Evolutionary conservation across 2,113 vertebrate species (phyloP).

Genomic region (Ahaetulla prasina): DNA sequence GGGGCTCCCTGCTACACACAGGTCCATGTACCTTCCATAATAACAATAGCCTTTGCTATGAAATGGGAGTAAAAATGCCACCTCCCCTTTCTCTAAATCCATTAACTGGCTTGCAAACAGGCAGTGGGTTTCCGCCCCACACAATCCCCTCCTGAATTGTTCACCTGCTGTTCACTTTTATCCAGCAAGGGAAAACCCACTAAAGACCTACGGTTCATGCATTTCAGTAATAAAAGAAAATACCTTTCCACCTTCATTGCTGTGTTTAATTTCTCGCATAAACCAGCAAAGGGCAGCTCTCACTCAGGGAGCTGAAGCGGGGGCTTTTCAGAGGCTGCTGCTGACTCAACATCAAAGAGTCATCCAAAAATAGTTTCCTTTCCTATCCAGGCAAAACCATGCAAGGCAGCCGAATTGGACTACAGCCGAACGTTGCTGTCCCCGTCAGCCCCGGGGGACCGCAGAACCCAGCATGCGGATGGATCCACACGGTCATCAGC

Average conservation of each 20-base stretch:
- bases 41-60: background rate
- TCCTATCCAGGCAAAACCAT: accelerated
- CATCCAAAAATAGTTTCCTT: slow-evolving; percentile 7
- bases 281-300: background rate
- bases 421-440: background rate
- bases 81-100: background rate
- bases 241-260: background rate
- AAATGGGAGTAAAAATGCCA: background rate
- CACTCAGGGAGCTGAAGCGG: background rate
- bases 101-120: background rate
- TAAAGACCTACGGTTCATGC: background rate
- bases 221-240: background rate
- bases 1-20: background rate
- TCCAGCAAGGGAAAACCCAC: background rate
- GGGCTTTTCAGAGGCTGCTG: background rate
- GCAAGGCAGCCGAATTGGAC: background rate
- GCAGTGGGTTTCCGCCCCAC: background rate
- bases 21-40: background rate
- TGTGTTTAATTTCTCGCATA: background rate
- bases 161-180: background rate
- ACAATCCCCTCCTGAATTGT: background rate
- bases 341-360: slow-evolving; percentile 7
- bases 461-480: background rate
- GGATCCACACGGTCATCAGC: background rate
- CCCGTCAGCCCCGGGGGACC: background rate